Evolutionary conservation across 2,888 invertebrate genomes (phyloP), one percentile per base, ranked within the genome.

Genomic region (Trissoscelio sp.): DNA sequence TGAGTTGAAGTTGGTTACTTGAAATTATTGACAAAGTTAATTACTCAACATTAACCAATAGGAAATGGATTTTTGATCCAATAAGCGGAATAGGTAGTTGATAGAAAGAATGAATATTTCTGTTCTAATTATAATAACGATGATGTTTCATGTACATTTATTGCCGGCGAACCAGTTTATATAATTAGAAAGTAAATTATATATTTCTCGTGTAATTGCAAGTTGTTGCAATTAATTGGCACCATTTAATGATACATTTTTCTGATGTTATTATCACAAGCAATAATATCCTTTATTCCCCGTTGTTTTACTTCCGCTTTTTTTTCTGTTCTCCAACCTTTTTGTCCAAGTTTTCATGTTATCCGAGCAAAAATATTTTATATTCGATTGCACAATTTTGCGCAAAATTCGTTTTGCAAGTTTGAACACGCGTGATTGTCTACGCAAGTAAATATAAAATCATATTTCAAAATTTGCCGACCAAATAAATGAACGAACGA

Each of bases 401-500:
- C 48, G 12, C 48, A 34, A 62, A 60, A 46, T 60, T 44, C 31
- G 28, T 24, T 53, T 14, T 16, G 16, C 2, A 12, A n/a, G 22
- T 3, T 42, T 24, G 14, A 31, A 46, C 31, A 62, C 16, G 60
- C 48, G 46, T 28, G 42, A 39, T 4, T n/a, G n/a, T 42, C n/a
- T 34, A 6, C 16, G 16, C 24, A 11, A 39, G 28, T 31, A 42
- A 39, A 72, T 60, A 34, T 60, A 3, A 18, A 72, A 72, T 72
- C 51, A 51, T 60, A 60, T 72, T 72, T 72, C 51, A 60, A 72
- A 60, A 34, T 60, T 72, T 60, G 39, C 39, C 31, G 18, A 20
- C 18, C 16, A 51, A 51, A 60, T 51, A 60, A 72, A 72, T 60
- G 60, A 72, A 60, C 51, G 39, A 60, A 72, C 51, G 48, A 57